Conservation (phyloP, 1,140 invertebrate species). For the Agraylea sexmaculata region DNA sequence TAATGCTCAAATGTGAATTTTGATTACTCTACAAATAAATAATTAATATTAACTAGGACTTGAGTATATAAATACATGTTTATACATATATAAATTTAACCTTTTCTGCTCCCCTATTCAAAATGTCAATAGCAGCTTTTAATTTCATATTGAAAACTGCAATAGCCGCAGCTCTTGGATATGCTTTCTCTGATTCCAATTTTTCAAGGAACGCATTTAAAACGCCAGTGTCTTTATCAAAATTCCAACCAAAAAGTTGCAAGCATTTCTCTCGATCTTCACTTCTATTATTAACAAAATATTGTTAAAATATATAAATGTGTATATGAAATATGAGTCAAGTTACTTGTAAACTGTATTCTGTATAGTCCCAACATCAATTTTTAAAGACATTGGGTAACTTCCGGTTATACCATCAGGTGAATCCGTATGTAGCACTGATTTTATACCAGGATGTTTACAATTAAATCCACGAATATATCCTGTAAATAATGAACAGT, state of each 20-base stretch:
- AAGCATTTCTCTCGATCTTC: slow-evolving; percentile 66
- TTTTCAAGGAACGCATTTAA: slow-evolving; percentile 42
- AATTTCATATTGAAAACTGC: slow-evolving; percentile 83
- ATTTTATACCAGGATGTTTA: slow-evolving; percentile 59
- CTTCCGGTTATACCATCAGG: slow-evolving; percentile 21
- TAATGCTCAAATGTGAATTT: slow-evolving; percentile 45
- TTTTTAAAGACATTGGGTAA: slow-evolving; percentile 36
- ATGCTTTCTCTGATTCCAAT: slow-evolving; percentile 49
- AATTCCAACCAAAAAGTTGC: slow-evolving; percentile 78
- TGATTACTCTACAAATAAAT: slow-evolving; percentile 10
- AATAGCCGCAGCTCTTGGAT: slow-evolving; percentile 78
- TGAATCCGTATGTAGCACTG: slow-evolving; percentile 43
- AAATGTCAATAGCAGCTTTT: slow-evolving; percentile 69
- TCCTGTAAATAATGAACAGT: slow-evolving; percentile 22
- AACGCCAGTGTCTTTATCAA: slow-evolving; percentile 47
- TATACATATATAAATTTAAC: slow-evolving; percentile 13
- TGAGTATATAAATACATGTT: no score
- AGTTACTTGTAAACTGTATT: slow-evolving; percentile 42
- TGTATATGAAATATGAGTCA: no score
- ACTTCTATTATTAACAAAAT: slow-evolving; percentile 43
- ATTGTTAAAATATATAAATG: neutral
- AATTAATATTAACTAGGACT: slow-evolving; percentile 5
- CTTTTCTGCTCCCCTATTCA: slow-evolving; percentile 43
- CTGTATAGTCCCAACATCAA: slow-evolving; percentile 36
- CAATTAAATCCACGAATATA: slow-evolving; percentile 42